Base-by-base conservation (phyloP, 2,888 invertebrate species). In the Lapara coniferarum region DNA sequence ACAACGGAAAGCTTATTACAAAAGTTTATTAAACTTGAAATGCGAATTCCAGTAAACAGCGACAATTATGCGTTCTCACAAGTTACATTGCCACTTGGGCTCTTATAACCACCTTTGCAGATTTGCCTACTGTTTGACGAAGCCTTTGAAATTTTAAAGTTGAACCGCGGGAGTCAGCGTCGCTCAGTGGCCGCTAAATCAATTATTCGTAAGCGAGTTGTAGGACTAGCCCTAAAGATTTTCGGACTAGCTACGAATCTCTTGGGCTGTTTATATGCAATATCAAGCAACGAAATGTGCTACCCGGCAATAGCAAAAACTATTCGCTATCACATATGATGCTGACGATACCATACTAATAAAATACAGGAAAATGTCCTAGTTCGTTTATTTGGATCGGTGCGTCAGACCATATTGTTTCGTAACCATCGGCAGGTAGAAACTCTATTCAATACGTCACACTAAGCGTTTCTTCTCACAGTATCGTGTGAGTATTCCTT, bases 401-500 rank as follows among this genome's bases (percentile, higher is more conserved):
- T 66, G 53, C 37, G 74, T 69, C 67, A 72, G 75, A 72, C 46
- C 46, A 59, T 68, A 81, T 82, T 84, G 80, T 82, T 79, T 72
- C 37, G 63, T 59, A 53, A 71, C 70, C 37, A 37, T 37, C 37
- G 70, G 74, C 73, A 71, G 58, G 68, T 73, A 30, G 52, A 52
- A 63, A 53, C 68, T 69, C 71, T 71, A 73, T 73, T 84, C 84
- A 85, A 85, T 81, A 75, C 74, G 70, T 69, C 74, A 75, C 74
- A 76, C 72, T 76, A 73, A 71, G 75, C 75, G 75, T 77, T 75
- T 72, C 71, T 75, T 76, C 76, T 77, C 75, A 77, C 75, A 78
- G 76, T 78, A 73, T 76, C 79, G 77, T 76, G 83, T 85, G 83
- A 79, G 84, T 82, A 85, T 82, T 85, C 80, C 78, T 73, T 84